Evolutionary conservation across 2,888 invertebrate genomes (phyloP).

Genomic region (Prenolepis imparis): DNA sequence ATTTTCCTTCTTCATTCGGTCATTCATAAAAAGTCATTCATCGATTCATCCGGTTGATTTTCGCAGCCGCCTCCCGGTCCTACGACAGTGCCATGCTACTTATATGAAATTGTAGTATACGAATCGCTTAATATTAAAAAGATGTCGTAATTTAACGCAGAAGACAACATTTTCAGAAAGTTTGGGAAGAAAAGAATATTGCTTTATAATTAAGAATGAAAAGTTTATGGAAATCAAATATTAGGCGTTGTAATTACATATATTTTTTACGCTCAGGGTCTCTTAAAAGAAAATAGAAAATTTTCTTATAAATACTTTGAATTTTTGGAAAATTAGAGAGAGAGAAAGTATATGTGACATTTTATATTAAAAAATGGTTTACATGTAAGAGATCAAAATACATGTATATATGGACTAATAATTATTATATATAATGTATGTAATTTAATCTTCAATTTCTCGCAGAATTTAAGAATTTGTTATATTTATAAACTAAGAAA

Average conservation of each 20-base stretch:
- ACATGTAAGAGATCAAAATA: not conserved
- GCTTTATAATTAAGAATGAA: not conserved
- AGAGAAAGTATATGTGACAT: not conserved
- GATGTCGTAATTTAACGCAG: not conserved
- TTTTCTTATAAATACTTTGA: not conserved
- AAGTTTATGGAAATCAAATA: not conserved
- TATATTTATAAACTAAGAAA: not conserved
- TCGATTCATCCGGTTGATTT: constrained; percentile 48
- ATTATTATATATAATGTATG: not conserved
- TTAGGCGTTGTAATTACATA: not conserved
- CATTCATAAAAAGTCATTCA: constrained; percentile 82
- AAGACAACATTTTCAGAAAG: not conserved
- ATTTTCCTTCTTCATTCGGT: constrained; percentile 73
- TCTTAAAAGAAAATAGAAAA: not conserved
- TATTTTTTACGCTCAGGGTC: not conserved
- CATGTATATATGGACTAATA: not conserved
- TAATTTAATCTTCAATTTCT: not conserved
- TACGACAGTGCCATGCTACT: not conserved
- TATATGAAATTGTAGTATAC: not conserved
- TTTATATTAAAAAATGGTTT: not conserved
- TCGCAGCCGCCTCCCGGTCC: not conserved
- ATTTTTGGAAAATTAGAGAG: not conserved
- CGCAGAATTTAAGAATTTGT: not conserved
- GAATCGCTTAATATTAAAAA: not conserved
- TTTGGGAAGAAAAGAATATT: not conserved